Conservation (phyloP, 2,113 vertebrate species). For the Rhea pennata region DNA sequence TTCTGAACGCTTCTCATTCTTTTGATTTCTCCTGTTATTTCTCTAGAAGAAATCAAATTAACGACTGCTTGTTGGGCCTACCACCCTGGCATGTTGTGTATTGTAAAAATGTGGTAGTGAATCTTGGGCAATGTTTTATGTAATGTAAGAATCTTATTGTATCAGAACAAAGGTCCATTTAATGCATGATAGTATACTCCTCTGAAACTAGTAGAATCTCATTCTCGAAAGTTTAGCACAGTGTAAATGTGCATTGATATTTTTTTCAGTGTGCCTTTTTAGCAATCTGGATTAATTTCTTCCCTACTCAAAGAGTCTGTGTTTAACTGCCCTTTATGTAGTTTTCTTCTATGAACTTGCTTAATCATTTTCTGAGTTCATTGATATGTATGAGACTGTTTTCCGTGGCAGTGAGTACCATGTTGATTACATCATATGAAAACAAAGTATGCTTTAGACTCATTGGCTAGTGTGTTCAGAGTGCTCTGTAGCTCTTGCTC, state of each 20-base stretch:
- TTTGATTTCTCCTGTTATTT: neutral
- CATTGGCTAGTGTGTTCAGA: neutral
- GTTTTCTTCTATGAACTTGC: neutral
- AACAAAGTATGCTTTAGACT: neutral
- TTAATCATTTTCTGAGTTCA: neutral
- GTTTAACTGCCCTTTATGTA: neutral
- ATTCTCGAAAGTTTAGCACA: neutral
- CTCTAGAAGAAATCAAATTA: neutral
- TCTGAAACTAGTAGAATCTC: neutral
- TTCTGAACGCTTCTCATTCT: neutral
- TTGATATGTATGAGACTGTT: neutral
- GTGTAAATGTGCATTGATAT: neutral
- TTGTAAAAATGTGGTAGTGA: neutral
- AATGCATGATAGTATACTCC: neutral
- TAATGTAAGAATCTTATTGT: neutral
- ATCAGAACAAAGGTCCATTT: neutral
- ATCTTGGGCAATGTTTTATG: neutral
- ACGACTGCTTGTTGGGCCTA: neutral
- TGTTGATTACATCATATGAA: neutral
- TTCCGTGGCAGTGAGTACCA: neutral
- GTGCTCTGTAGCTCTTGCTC: neutral
- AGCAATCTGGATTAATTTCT: neutral
- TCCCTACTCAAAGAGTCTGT: neutral
- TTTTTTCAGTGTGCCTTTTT: neutral
- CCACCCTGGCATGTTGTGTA: neutral